Evolutionary conservation across 2,888 invertebrate species (phyloP).

Genomic region (Rotaria socialis): DNA sequence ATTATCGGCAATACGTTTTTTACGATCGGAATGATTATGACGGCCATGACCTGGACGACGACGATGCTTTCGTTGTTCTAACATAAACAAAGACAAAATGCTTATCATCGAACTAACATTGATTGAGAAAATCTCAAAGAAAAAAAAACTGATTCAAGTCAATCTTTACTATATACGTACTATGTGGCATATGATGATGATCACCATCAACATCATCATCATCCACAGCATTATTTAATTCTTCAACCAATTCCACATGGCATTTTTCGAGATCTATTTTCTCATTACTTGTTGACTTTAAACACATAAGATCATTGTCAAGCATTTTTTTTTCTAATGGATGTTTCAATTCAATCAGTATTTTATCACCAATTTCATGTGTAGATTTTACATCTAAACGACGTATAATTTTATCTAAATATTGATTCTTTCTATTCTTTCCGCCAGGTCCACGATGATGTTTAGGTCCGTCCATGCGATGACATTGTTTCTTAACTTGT

Average conservation of each 20-base stretch:
- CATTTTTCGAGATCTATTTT: neutral
- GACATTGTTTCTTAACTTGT: conserved; percentile 8
- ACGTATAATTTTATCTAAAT: neutral
- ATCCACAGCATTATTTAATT: neutral
- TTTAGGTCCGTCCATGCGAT: neutral
- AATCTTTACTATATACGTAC: neutral
- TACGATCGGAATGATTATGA: neutral
- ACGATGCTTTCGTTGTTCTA: neutral
- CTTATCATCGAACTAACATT: too few species aligned
- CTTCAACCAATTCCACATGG: neutral
- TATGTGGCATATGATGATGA: neutral
- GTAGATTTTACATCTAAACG: neutral
- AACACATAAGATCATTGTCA: neutral
- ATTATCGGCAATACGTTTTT: neutral
- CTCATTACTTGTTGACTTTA: neutral
- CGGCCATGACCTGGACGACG: neutral
- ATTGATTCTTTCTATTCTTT: neutral
- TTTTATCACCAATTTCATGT: neutral
- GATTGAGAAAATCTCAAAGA: too few species aligned
- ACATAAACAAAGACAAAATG: neutral
- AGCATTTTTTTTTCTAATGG: neutral
- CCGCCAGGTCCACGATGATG: neutral
- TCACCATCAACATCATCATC: neutral
- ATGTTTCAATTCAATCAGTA: neutral
- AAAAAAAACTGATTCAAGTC: too few species aligned